Conservation (phyloP, 1,140 invertebrate genomes). For the Metaphire vulgaris region DNA sequence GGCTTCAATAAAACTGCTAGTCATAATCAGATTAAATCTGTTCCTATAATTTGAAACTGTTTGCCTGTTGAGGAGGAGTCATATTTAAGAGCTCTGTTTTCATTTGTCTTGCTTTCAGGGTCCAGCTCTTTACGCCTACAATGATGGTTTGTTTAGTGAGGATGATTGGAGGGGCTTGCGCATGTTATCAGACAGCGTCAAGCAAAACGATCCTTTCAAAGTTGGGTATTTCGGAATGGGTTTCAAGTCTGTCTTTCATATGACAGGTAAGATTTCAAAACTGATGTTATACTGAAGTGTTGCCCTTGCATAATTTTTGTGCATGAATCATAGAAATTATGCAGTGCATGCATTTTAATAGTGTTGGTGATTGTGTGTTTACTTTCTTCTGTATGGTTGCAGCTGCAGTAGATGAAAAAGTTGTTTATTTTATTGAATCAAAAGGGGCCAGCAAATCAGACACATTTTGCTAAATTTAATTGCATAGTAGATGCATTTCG, state of each 20-base stretch:
- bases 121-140: conserved; percentile 39
- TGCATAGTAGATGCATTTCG: too few relatives aligned
- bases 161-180: conserved; percentile 40
- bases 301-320: background rate
- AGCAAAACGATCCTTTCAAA: conserved; percentile 40
- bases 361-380: background rate
- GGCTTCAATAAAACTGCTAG: too few relatives aligned
- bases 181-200: conserved; percentile 37
- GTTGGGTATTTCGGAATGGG: conserved; percentile 43
- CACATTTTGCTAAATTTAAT: too few relatives aligned
- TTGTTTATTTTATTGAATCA: background rate
- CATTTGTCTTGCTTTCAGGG: conserved; percentile 32
- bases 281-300: background rate
- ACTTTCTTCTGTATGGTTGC: background rate
- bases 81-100: too few relatives aligned
- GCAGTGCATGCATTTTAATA: background rate
- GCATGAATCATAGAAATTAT: background rate
- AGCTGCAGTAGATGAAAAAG: background rate
- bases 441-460: too few relatives aligned
- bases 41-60: too few relatives aligned
- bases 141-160: conserved; percentile 39
- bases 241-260: conserved; percentile 45
- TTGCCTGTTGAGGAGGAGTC: too few relatives aligned
- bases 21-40: too few relatives aligned
- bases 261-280: conserved; percentile 37